phyloP scores from a whole-genome alignment of 2,888 invertebrate genomes.

The Parelbella ahira region DNA sequence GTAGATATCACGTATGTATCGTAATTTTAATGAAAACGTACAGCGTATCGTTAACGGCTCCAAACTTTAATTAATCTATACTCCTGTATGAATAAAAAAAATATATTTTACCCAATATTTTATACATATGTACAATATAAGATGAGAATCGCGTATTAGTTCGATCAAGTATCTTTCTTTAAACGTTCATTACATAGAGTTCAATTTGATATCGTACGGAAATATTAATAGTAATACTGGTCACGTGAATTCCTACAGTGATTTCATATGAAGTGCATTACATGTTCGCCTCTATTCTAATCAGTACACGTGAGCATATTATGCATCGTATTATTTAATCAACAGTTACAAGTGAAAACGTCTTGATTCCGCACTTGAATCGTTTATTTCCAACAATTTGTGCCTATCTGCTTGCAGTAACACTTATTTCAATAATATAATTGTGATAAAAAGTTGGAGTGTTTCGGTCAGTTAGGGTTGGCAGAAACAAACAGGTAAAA shows the following conservation, averaged over 20 bases:
- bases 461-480: background rate
- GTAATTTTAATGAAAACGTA: too few relatives aligned
- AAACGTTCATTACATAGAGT: too few relatives aligned
- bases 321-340: constrained; percentile 15
- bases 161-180: too few relatives aligned
- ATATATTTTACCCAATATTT: too few relatives aligned
- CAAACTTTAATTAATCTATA: too few relatives aligned
- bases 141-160: too few relatives aligned
- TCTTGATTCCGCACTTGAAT: constrained; percentile 1
- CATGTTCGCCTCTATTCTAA: constrained; percentile 9
- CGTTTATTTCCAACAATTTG: background rate
- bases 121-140: too few relatives aligned
- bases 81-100: too few relatives aligned
- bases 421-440: background rate
- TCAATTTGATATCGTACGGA: too few relatives aligned
- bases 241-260: constrained; percentile 6
- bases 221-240: background rate
- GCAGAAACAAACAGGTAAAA: background rate
- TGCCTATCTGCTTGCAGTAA: too few relatives aligned
- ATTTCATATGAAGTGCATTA: constrained; percentile 13
- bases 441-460: constrained; percentile 4
- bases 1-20: too few relatives aligned
- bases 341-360: constrained; percentile 17
- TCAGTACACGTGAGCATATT: constrained; percentile 15
- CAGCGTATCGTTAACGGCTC: too few relatives aligned